Evolutionary conservation across 2,113 vertebrate genomes (phyloP).

Genomic region (Noturus placidus): DNA sequence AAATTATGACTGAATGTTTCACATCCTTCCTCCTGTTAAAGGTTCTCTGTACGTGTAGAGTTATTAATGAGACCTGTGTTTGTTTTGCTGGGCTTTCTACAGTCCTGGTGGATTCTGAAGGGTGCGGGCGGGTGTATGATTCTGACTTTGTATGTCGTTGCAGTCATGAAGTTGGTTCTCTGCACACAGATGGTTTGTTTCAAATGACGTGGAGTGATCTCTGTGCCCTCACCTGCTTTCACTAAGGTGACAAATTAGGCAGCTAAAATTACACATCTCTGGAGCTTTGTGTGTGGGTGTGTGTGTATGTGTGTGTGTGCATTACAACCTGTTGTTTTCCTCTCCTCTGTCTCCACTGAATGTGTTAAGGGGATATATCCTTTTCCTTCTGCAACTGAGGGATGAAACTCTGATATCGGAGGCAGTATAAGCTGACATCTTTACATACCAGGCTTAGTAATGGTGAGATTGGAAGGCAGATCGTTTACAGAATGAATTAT

Average conservation of each 20-base stretch:
- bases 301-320: conserved; percentile 14
- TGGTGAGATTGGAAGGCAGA: conserved; percentile 61
- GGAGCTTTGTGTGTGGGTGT: conserved; percentile 24
- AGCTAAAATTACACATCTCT: conserved; percentile 53
- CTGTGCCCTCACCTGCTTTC: conserved; percentile 62
- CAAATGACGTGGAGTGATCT: conserved; percentile 60
- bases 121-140: conserved; percentile 50
- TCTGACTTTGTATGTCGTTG: conserved; percentile 61
- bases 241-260: conserved; percentile 54
- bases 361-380: conserved; percentile 41
- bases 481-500: conserved; percentile 70
- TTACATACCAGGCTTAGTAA: conserved; percentile 65
- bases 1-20: conserved; percentile 67
- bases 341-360: conserved; percentile 46
- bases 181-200: conserved; percentile 57
- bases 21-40: conserved; percentile 44
- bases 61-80: conserved; percentile 58
- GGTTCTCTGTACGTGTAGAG: conserved; percentile 40
- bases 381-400: conserved; percentile 54
- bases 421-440: conserved; percentile 60
- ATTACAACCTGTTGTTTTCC: conserved; percentile 64
- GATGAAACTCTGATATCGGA: conserved; percentile 54
- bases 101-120: conserved; percentile 54
- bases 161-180: conserved; percentile 64
- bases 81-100: conserved; percentile 42